Evolutionary conservation across 2,797 vertebrate genomes (phyloP).

Genomic region (Aphelocoma californica): DNA sequence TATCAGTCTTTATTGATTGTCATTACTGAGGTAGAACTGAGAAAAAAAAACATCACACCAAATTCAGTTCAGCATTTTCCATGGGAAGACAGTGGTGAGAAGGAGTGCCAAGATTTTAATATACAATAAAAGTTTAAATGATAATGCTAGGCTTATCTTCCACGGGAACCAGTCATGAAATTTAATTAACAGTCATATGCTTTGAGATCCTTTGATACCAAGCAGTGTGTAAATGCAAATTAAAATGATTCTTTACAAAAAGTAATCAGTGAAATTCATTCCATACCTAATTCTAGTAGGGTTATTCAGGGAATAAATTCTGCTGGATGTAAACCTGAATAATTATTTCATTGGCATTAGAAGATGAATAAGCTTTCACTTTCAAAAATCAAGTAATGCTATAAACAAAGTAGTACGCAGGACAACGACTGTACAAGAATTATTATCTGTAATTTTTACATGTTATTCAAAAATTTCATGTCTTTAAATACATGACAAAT

Average conservation of each 20-base stretch:
- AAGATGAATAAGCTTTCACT: neutral
- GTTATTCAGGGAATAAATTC: neutral
- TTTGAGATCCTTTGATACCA: constrained; percentile 19
- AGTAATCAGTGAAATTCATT: neutral
- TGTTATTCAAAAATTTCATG: neutral
- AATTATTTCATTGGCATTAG: neutral
- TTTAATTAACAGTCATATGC: constrained; percentile 29
- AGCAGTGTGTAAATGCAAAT: neutral
- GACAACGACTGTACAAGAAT: neutral
- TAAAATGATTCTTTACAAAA: constrained; percentile 13
- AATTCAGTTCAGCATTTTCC: neutral
- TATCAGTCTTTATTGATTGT: neutral
- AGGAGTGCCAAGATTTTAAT: neutral
- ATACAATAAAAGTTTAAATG: neutral
- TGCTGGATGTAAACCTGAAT: neutral
- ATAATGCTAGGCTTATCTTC: neutral
- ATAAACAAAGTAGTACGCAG: neutral
- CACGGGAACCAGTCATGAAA: neutral
- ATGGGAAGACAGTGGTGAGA: neutral
- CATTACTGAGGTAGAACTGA: neutral
- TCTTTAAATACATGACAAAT: neutral
- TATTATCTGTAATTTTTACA: neutral
- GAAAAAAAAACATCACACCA: neutral
- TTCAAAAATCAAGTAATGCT: neutral
- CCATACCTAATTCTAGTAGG: neutral